Percentiles rank a stretch among this genome's conserved stretches.
These are phyloP conservation scores for Dinoponera quadriceps DNA, from an alignment of 1,140 invertebrate genomes.

Conservation along the genomic window DNA sequence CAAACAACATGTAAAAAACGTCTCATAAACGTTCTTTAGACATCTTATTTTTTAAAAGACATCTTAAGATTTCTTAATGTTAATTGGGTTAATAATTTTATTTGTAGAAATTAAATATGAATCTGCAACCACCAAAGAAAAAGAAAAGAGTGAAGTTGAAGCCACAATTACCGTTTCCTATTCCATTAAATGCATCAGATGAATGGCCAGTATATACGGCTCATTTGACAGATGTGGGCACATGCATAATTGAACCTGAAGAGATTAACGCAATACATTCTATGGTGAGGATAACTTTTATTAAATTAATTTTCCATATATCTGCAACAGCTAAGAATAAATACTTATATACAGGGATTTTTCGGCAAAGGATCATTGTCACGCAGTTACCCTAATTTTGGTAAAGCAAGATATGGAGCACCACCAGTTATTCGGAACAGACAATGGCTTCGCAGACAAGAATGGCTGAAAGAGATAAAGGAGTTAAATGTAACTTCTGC, in stretches of 20 bases:
- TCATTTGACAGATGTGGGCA: conserved; percentile 88
- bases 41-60: neutral
- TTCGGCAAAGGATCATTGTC: conserved; percentile 91
- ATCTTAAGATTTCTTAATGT: too few relatives aligned
- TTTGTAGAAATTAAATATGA: conserved; percentile 78
- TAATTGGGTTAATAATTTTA: neutral
- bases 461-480: conserved; percentile 86
- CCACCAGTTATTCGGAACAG: conserved; percentile 86
- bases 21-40: neutral
- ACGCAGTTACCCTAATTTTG: conserved; percentile 86
- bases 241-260: conserved; percentile 87
- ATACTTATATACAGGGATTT: conserved; percentile 85
- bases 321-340: neutral
- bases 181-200: conserved; percentile 83
- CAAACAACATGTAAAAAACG: neutral
- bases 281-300: conserved; percentile 83
- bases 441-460: conserved; percentile 86
- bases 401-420: conserved; percentile 79
- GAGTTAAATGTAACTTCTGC: conserved; percentile 62
- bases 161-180: conserved; percentile 82
- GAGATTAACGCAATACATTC: conserved; percentile 88
- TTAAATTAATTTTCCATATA: conserved; percentile 13
- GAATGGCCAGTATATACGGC: conserved; percentile 86
- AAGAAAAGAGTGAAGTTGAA: conserved; percentile 81
- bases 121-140: conserved; percentile 82